Percentiles rank a stretch among this genome's conserved stretches.
phyloP scores from a whole-genome alignment of 2,797 vertebrate species.

The Tolypeutes matacus region DNA sequence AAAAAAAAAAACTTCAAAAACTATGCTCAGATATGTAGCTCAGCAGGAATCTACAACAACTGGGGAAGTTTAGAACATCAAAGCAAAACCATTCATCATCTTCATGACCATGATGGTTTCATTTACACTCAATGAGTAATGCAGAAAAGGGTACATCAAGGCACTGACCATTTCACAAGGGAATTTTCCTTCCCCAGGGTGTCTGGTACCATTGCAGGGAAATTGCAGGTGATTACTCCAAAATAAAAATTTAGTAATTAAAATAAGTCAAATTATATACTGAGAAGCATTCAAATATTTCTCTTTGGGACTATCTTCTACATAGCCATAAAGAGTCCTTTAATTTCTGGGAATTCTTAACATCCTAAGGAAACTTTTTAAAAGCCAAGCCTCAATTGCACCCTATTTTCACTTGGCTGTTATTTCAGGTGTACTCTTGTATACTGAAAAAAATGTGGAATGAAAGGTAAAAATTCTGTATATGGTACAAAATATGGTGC shows the following conservation, averaged over 20 bases:
- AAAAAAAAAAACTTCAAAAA: conserved; percentile 45
- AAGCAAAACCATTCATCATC: conserved; percentile 64
- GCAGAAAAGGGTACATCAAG: background rate
- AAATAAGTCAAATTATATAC: background rate
- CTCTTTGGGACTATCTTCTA: background rate
- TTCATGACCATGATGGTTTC: background rate
- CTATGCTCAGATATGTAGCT: conserved; percentile 26
- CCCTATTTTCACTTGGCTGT: background rate
- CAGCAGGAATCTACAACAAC: conserved; percentile 40
- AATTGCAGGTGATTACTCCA: background rate
- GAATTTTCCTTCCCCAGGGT: background rate
- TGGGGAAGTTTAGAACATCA: conserved; percentile 54
- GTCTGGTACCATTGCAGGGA: background rate
- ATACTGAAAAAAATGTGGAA: background rate
- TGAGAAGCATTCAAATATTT: background rate
- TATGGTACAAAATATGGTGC: background rate
- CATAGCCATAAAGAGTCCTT: background rate
- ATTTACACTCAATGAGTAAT: conserved; percentile 5
- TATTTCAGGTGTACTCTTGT: background rate
- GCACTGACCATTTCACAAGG: background rate
- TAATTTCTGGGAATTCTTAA: background rate
- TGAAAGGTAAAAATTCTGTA: background rate
- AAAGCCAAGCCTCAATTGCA: background rate
- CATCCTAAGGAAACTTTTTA: background rate
- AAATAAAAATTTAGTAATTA: conserved; percentile 40